Base-by-base conservation (phyloP, 1,140 invertebrate genomes). In the Antheraea pernyi region DNA sequence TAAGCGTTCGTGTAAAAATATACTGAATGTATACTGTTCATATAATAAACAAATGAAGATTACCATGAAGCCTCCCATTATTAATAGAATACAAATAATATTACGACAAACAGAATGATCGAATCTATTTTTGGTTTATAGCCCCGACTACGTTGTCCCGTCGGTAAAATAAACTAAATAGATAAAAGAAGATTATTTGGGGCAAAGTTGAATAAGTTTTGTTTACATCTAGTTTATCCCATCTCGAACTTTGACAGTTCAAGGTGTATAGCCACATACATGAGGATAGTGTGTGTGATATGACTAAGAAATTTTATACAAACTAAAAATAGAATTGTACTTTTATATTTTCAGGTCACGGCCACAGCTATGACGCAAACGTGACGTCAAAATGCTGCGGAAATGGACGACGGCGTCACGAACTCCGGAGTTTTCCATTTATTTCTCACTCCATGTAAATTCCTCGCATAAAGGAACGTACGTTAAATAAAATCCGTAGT, bases 121-220 rank as follows among this genome's bases (percentile, higher is more conserved):
- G 66, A 72, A 72, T 70, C 72, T 73, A 73, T 73, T 73, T 73
- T 73, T 67, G 68, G 69, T 73, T 70, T 73, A 73, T 59, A 22
- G 65, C 46, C 65, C 37, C 11, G 64, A 70, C 42, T 67, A 59
- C 58, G 61, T 72, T 72, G 62, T 68, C 37, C 63, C 67, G 19
- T 63, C 46, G 68, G 64, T 73, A 69, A 73, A 64, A 73, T 72
- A 73, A 69, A 69, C 68, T 59, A 37, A 66, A 67, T 58, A 69
- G 67, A 72, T 72, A 72, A 68, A 71, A 46, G 42, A 13, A 65
- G 18, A 16, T 18, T 39, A 65, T 65, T 53, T 19, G 7, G 46
- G 30, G 60, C 30, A 39, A 68, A 66, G 59, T 53, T 59, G 71
- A 59, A 72, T 65, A 69, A 72, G 62, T 72, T 72, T 72, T 72